Conservation (phyloP, 1,140 invertebrate species). For the Asobara japonica region DNA sequence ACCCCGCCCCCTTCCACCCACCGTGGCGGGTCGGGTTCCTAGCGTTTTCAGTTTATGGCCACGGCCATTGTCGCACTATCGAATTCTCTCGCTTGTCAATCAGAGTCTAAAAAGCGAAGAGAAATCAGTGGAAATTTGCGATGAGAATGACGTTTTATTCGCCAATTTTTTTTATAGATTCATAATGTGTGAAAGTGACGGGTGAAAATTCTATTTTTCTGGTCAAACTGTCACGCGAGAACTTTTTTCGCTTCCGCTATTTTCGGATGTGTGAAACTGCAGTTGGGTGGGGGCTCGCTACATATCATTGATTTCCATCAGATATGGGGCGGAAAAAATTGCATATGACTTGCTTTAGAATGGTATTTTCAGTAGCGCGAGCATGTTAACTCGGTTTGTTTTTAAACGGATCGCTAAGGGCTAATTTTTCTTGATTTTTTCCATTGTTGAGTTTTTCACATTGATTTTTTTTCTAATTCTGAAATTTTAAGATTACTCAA, state of each 20-base stretch:
- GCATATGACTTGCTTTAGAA: constrained; percentile 7
- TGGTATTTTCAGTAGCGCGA: neutral
- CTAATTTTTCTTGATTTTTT: neutral
- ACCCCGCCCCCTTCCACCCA: too few species aligned
- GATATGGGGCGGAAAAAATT: constrained; percentile 12
- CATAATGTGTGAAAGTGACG: constrained; percentile 3
- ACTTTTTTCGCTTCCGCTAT: neutral
- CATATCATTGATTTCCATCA: constrained; percentile 14
- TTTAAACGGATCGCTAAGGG: neutral
- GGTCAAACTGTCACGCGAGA: neutral
- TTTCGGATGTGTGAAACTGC: neutral
- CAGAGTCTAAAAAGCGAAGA: neutral
- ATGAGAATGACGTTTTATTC: neutral
- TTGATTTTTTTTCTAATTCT: too few species aligned
- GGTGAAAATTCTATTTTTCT: neutral
- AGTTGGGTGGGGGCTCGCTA: neutral
- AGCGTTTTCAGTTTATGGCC: too few species aligned
- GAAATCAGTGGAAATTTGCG: neutral
- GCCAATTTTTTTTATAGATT: neutral
- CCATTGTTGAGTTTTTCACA: neutral
- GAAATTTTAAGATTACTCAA: too few species aligned
- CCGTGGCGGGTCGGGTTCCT: too few species aligned
- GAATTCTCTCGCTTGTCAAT: neutral
- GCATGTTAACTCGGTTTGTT: neutral
- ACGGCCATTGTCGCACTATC: neutral